A percentile compares a stretch with the other conserved stretches of the same genome.
These are phyloP conservation scores for Paradoxurus hermaphroditus DNA, from an alignment of 2,113 vertebrate species.

Conservation along the genomic window DNA sequence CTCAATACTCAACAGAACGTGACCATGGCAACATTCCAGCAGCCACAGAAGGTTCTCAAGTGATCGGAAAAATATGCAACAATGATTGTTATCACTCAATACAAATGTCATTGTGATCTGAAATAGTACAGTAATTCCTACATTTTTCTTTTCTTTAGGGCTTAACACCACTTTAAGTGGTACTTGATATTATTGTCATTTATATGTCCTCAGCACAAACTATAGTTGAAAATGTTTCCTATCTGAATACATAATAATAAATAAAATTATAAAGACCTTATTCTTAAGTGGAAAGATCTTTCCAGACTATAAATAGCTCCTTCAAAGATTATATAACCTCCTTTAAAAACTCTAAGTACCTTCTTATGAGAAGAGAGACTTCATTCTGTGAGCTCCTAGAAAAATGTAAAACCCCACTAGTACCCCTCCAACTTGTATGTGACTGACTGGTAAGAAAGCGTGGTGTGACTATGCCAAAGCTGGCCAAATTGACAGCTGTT, in stretches of 20 bases:
- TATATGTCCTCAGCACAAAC: background rate
- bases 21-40: constrained; percentile 5
- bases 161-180: background rate
- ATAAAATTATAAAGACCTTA: background rate
- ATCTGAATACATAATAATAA: background rate
- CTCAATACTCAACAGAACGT: background rate
- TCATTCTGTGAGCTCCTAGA: background rate
- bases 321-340: constrained; percentile 15
- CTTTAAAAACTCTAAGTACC: background rate
- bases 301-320: background rate
- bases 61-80: background rate
- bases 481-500: background rate
- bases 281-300: background rate
- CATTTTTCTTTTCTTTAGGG: background rate
- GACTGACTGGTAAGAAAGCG: background rate
- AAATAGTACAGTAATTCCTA: background rate
- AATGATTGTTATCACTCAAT: background rate
- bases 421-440: background rate
- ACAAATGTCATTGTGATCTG: background rate
- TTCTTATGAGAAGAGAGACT: background rate
- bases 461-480: background rate
- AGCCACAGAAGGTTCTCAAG: constrained; percentile 31
- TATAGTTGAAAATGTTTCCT: background rate
- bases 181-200: background rate
- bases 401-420: background rate